Evolutionary conservation across 1,140 invertebrate genomes (phyloP), one percentile per base, ranked within the genome.

Genomic region (Metaphire vulgaris): DNA sequence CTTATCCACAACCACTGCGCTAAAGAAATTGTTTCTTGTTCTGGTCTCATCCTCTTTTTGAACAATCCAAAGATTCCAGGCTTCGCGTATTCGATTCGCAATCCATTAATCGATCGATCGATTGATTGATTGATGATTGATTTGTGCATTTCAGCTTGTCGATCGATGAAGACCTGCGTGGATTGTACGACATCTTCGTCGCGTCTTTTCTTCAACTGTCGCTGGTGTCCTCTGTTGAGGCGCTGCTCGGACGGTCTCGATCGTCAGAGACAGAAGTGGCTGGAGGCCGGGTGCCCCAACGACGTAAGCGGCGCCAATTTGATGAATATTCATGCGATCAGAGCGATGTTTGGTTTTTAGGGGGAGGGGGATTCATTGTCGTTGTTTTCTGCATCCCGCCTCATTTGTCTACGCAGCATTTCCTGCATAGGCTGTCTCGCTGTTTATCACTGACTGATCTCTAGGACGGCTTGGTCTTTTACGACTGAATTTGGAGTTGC

Each of bases 241-340:
- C 89, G 91, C 74, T 97, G 96, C 83, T 96, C 93, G 15, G 92
- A 91, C 80, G 96, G 94, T 21, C 90, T 92, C 1, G 96, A 95
- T 83, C 89, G 95, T 66, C 88, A 91, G 69, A 89, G 93, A 29
- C 96, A 99, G 83, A 91, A 95, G 32, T 99, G 96, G 96, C 80
- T 93, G 21, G 85, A 89, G 0, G 90, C 91, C 80, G 89, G 90
- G n/a, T 96, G 94, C 81, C 90, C 91, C 21, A 33, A 71, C 30
- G 29, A 71, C 69, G 69, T 71, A 2, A 71, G 69, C 1, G 28
- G n/a, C n/a, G n/a, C n/a, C n/a, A n/a, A n/a, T n/a, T n/a, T n/a
- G n/a, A n/a, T n/a, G n/a, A n/a, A n/a, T n/a, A n/a, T n/a, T n/a
- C n/a, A n/a, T 30, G 12, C 2, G 29, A 28, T 26, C 26, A 26